A percentile compares a stretch with the other conserved stretches of the same genome.
Evolutionary conservation across 2,113 vertebrate species (phyloP).

Genomic region (Catharus bicknelli): DNA sequence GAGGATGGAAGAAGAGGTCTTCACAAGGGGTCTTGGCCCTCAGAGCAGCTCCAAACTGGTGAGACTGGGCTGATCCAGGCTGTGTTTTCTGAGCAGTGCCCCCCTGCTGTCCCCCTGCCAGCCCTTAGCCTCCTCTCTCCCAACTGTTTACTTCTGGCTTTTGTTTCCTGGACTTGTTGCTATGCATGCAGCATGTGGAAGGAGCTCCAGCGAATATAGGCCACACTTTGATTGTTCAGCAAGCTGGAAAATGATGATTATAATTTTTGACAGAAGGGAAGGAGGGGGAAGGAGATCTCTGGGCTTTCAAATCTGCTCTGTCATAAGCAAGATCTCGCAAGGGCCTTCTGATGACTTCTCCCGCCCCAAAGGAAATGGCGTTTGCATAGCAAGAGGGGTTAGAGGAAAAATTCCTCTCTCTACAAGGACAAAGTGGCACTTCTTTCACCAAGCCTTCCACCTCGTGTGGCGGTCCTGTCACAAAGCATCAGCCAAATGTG

Average conservation of each 20-base stretch:
- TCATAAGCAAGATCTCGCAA: slow-evolving; percentile 60
- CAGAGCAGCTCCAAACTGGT: neutral
- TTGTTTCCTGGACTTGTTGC: slow-evolving; percentile 70
- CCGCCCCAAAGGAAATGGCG: slow-evolving; percentile 30
- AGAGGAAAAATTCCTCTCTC: neutral
- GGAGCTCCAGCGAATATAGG: slow-evolving; percentile 68
- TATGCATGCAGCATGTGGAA: slow-evolving; percentile 67
- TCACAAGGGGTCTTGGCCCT: accelerated
- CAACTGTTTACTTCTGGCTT: slow-evolving; percentile 48
- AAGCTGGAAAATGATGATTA: slow-evolving; percentile 72
- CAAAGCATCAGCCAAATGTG: accelerated
- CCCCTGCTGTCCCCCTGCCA: neutral
- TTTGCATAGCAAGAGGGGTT: slow-evolving; percentile 43
- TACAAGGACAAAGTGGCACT: neutral
- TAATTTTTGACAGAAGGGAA: slow-evolving; percentile 70
- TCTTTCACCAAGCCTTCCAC: neutral
- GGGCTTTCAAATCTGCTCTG: slow-evolving; percentile 68
- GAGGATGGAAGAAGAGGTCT: neutral
- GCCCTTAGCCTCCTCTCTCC: neutral
- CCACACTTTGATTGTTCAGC: slow-evolving; percentile 74
- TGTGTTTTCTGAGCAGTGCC: neutral
- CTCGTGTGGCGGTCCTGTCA: neutral
- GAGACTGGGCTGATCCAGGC: neutral
- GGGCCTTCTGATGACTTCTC: slow-evolving; percentile 38
- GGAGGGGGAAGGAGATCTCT: slow-evolving; percentile 53